Evolutionary conservation across 2,888 invertebrate species (phyloP).

Genomic region (Hipparchia sbordonii): DNA sequence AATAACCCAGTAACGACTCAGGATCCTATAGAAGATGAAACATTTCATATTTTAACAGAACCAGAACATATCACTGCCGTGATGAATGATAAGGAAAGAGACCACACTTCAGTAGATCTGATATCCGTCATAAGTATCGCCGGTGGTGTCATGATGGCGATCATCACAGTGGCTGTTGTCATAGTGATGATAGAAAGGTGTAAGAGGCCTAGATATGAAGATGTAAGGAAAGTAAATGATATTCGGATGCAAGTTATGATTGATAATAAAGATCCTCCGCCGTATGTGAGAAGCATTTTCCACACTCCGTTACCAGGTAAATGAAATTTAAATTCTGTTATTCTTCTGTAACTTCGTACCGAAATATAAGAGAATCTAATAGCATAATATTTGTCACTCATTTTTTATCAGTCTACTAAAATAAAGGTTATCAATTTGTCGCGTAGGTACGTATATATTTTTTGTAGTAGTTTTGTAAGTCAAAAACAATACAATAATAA

Average conservation of each 20-base stretch:
- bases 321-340: not conserved
- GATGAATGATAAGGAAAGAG: constrained; percentile 72
- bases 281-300: constrained; percentile 81
- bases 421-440: too few species aligned
- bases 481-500: too few species aligned
- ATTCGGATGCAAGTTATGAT: constrained; percentile 76
- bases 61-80: constrained; percentile 81
- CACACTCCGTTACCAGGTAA: constrained; percentile 82
- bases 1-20: constrained; percentile 62
- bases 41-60: constrained; percentile 82
- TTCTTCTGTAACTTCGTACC: too few species aligned
- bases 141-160: constrained; percentile 77
- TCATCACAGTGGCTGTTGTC: constrained; percentile 76
- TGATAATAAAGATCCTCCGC: constrained; percentile 74
- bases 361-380: too few species aligned
- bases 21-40: constrained; percentile 64
- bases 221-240: constrained; percentile 72
- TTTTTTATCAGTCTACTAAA: too few species aligned
- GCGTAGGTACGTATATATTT: too few species aligned
- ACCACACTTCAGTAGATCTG: constrained; percentile 68
- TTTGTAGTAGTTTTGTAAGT: too few species aligned
- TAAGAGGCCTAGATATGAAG: constrained; percentile 67
- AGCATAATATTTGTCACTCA: too few species aligned
- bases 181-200: constrained; percentile 78
- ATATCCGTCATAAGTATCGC: constrained; percentile 79